Base-by-base conservation (phyloP, 2,888 invertebrate genomes). In the Crematogaster levior region DNA sequence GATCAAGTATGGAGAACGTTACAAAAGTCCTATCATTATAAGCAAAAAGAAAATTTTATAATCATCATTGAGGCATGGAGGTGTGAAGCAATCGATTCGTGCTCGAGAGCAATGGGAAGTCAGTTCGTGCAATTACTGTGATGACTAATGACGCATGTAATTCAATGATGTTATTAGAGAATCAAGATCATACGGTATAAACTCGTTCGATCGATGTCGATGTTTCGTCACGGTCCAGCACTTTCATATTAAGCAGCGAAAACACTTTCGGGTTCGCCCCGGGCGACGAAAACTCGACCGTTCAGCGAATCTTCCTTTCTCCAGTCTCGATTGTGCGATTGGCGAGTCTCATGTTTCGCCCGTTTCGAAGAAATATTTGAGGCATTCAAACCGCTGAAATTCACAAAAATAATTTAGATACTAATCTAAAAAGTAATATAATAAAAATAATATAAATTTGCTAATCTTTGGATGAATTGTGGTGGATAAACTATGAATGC, bases 231-330 rank as follows among this genome's bases (percentile, higher is more conserved):
- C 21, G 34, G 21, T 46, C 40, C 51, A 79, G 9, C 34, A 60
- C 81, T 81, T 81, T 74, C 81, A 61, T 72, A 77, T 84, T 34
- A 46, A 60, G 18, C 30, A n/a, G 58, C 43, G 21, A 63, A 73
- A 46, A 60, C 77, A 81, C 68, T 82, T 79, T 73, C 81, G 58
- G 70, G 48, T 72, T 86, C 15, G 81, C 84, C 74, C 65, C 48
- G 46, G 86, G 84, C 84, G 60, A 74, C 83, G 83, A 86, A 84
- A 86, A 86, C 75, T 63, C 77, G 77, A 43, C 34, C 24, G 15
- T 43, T 21, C 72, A 73, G 30, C 37, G 34, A 40, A 73, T 81
- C 84, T 70, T 84, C 86, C 86, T 86, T 86, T 86, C 86, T 86
- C 86, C 82, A 30, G 68, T 85, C 84, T 61, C 70, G 68, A 82